Conservation (phyloP, 2,797 vertebrate genomes). For the Adrianichthys oophorus region DNA sequence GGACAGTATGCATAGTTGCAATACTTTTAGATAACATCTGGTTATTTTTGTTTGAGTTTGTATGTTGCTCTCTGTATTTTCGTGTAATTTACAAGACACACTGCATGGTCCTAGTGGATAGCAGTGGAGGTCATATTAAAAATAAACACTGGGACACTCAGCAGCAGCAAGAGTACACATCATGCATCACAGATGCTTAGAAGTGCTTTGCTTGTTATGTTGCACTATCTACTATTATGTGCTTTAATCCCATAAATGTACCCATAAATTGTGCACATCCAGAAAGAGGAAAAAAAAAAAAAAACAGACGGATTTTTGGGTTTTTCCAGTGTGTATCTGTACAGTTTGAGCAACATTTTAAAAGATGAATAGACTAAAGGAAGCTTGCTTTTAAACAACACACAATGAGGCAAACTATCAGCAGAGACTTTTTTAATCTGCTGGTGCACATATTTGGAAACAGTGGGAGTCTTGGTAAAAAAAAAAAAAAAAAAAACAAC, state of each 20-base stretch:
- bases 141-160: constrained; percentile 6
- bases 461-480: constrained; percentile 11
- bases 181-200: constrained; percentile 1
- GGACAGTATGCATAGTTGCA: too few species aligned
- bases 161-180: constrained; percentile 1
- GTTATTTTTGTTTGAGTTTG: too few species aligned
- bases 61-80: background rate
- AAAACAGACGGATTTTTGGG: background rate
- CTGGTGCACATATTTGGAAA: constrained; percentile 7
- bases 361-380: background rate
- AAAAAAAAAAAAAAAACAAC: background rate
- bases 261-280: background rate
- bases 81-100: background rate
- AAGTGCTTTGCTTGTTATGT: background rate
- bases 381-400: constrained; percentile 1
- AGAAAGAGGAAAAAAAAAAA: background rate
- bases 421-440: background rate
- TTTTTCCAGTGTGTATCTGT: background rate
- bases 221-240: background rate
- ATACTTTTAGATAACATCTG: too few species aligned
- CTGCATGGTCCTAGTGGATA: constrained; percentile 3
- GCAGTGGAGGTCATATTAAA: constrained; percentile 11
- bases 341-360: background rate
- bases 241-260: background rate
- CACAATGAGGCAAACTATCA: constrained; percentile 2